These are phyloP conservation scores for Flexamia atlantica DNA, from an alignment of 2,888 invertebrate species.

Conservation along the genomic window DNA sequence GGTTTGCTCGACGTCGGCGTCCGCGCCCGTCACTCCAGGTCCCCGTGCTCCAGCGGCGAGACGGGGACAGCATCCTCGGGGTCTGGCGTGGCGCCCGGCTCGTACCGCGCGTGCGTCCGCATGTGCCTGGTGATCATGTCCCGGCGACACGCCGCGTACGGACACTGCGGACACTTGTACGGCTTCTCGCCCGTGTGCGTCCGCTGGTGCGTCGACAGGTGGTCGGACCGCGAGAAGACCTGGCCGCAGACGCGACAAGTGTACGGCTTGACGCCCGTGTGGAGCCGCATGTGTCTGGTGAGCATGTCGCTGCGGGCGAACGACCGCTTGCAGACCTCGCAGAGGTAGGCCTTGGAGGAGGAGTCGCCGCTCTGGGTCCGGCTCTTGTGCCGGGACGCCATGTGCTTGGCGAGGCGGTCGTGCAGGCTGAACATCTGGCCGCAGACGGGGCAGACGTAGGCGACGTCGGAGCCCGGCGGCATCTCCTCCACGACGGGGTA, in stretches of 20 bases:
- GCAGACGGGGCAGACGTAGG: slow-evolving; percentile 93
- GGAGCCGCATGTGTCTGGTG: slow-evolving; percentile 98
- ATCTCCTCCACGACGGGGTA: slow-evolving; percentile 88
- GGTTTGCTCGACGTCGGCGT: slow-evolving; percentile 44
- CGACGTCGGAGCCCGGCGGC: slow-evolving; percentile 86
- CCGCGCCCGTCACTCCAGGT: neutral
- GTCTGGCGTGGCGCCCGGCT: slow-evolving; percentile 72
- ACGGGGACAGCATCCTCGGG: slow-evolving; percentile 49
- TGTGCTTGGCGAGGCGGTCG: slow-evolving; percentile 97
- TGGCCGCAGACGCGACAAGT: slow-evolving; percentile 97
- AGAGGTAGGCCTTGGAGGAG: slow-evolving; percentile 91
- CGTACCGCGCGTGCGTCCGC: slow-evolving; percentile 92
- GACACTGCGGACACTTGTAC: slow-evolving; percentile 98
- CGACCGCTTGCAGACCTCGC: slow-evolving; percentile 95
- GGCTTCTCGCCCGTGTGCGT: slow-evolving; percentile 99
- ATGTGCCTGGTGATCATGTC: slow-evolving; percentile 99
- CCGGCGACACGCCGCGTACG: slow-evolving; percentile 98
- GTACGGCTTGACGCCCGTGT: slow-evolving; percentile 99
- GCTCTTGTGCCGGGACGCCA: slow-evolving; percentile 95
- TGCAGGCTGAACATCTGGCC: slow-evolving; percentile 98
- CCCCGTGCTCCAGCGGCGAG: slow-evolving; percentile 36
- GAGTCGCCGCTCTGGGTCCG: slow-evolving; percentile 80
- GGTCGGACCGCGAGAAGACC: slow-evolving; percentile 98
- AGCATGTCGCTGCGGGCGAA: slow-evolving; percentile 99
- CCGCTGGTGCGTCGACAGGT: slow-evolving; percentile 97